Conservation (phyloP, 2,888 invertebrate species). For the Metalampra italica region DNA sequence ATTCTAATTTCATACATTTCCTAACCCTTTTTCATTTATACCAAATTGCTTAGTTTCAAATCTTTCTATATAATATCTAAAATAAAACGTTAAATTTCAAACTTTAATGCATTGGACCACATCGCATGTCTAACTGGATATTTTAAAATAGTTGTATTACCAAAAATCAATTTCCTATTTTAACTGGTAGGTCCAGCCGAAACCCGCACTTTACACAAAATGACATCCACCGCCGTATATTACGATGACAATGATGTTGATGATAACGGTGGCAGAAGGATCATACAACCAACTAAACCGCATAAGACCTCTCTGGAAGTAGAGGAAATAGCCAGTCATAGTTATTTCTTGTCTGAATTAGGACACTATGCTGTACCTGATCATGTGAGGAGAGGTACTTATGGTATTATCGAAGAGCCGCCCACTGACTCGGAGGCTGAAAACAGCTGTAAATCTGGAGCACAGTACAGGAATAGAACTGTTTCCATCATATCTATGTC, state of each 20-base stretch:
- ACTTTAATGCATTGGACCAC: slow-evolving; percentile 32
- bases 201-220: slow-evolving; percentile 82
- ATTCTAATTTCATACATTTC: slow-evolving; percentile 25
- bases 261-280: slow-evolving; percentile 53
- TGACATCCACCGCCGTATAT: slow-evolving; percentile 79
- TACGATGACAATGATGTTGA: slow-evolving; percentile 63
- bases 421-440: slow-evolving; percentile 72
- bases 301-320: slow-evolving; percentile 76
- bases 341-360: slow-evolving; percentile 76
- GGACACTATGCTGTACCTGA: slow-evolving; percentile 68
- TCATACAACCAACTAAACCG: slow-evolving; percentile 67
- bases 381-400: slow-evolving; percentile 60
- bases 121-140: slow-evolving; percentile 39
- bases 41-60: slow-evolving; percentile 13
- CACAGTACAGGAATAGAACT: slow-evolving; percentile 63
- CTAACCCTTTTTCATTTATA: slow-evolving; percentile 12
- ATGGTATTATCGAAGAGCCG: slow-evolving; percentile 74
- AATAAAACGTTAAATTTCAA: slow-evolving; percentile 19
- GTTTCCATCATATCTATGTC: slow-evolving; percentile 83
- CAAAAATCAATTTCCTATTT: slow-evolving; percentile 63
- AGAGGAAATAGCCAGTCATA: slow-evolving; percentile 80
- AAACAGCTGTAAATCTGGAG: slow-evolving; percentile 53
- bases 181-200: slow-evolving; percentile 82
- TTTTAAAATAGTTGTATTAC: slow-evolving; percentile 27
- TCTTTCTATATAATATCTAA: slow-evolving; percentile 13